Evolutionary conservation across 2,888 invertebrate genomes (phyloP), one percentile per base, ranked within the genome.

Genomic region (Hyposoter didymator): DNA sequence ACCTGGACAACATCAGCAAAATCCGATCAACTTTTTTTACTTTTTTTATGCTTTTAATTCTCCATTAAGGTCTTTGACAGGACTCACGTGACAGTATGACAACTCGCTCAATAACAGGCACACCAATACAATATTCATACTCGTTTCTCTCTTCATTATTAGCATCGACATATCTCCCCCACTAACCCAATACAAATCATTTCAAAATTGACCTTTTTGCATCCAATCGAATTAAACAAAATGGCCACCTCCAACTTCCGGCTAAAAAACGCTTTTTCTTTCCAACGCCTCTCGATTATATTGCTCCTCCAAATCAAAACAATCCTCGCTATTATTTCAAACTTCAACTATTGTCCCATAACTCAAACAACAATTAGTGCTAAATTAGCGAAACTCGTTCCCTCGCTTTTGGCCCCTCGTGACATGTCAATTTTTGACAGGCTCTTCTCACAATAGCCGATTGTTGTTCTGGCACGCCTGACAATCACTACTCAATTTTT

Each of bases 331-430:
- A 17, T 14, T 12, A 28, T 59, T 35, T 43, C 4, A 17, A 79
- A 35, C 39, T n/a, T 64, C 39, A 35, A 66, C 8, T n/a, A 19
- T 62, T 35, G 28, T 59, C 55, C 55, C 55, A 59, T 59, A 49
- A 52, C 49, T 59, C 59, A 82, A 69, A 82, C 28, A 82, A 47
- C 74, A 75, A 82, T 82, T 75, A 82, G 47, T 43, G 59, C 32
- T 35, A 69, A 69, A 59, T 39, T 45, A 39, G 69, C 55, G 35
- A 82, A 39, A 69, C 69, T 45, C 7, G 45, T 19, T 59, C 28
- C 22, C 14, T 12, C 22, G 12, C 55, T 59, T 12, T 59, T 14
- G 28, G 4, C 55, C 0, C 3, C 4, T 28, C 2, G 0, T 1
- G 12, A 12, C 19, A 1, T 5, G 55, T 59, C 55, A 12, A 55